Conservation (phyloP, 1,140 invertebrate genomes). For the Portunus trituberculatus region DNA sequence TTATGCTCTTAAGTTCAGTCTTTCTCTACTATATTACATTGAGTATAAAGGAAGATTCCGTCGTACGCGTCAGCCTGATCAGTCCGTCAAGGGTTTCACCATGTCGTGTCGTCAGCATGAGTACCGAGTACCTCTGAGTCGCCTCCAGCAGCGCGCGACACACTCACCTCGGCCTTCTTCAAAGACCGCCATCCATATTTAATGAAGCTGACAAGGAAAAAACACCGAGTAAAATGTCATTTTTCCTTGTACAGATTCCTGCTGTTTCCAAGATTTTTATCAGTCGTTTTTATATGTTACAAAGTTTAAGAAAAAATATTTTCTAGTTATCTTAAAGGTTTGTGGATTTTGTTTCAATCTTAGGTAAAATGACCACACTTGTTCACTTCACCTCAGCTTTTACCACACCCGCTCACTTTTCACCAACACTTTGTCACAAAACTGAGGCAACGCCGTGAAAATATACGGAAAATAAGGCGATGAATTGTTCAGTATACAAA, state of each 20-base stretch:
- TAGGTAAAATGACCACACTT: neutral
- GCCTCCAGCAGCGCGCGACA: neutral
- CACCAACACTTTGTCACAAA: neutral
- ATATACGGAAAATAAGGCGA: too few species aligned
- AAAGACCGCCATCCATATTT: neutral
- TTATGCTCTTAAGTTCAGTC: too few species aligned
- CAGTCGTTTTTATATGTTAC: neutral
- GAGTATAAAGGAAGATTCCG: too few species aligned
- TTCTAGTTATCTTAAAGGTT: neutral
- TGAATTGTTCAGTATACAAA: too few species aligned
- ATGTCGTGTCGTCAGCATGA: too few species aligned
- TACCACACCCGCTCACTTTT: neutral
- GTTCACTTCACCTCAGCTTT: neutral
- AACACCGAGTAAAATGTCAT: neutral
- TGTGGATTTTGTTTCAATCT: neutral
- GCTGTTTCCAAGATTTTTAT: neutral
- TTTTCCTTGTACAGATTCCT: neutral
- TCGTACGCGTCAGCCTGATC: too few species aligned
- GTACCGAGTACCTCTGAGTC: too few species aligned
- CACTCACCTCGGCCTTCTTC: neutral
- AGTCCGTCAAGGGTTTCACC: too few species aligned
- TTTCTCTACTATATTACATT: too few species aligned
- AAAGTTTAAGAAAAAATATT: neutral
- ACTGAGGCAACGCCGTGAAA: too few species aligned
- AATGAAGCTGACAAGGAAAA: neutral